Percentiles rank a stretch among this genome's conserved stretches.
Evolutionary conservation across 2,113 vertebrate genomes (phyloP).

Genomic region (Hippolais icterina): DNA sequence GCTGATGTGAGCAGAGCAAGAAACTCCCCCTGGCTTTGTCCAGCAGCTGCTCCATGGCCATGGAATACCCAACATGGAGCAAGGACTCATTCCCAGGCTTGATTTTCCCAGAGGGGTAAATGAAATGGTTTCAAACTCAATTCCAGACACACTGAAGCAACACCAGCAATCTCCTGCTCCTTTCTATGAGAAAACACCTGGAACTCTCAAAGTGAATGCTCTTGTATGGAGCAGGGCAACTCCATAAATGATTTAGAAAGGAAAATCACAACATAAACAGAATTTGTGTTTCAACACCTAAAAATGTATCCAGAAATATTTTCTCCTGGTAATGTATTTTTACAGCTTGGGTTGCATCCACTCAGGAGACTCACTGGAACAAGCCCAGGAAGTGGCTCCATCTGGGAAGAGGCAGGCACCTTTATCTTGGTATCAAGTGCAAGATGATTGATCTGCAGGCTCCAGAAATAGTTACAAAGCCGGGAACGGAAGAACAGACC

Average conservation of each 20-base stretch:
- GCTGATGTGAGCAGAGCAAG: background rate
- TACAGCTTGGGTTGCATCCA: background rate
- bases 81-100: background rate
- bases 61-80: background rate
- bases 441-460: conserved; percentile 39
- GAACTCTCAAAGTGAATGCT: background rate
- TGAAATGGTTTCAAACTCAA: background rate
- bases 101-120: background rate
- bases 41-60: background rate
- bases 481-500: conserved; percentile 35
- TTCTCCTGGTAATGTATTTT: background rate
- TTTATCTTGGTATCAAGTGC: background rate
- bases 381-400: background rate
- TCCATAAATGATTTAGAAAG: background rate
- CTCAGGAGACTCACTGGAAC: background rate
- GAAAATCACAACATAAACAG: fast-evolving
- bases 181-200: background rate
- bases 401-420: background rate
- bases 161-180: background rate
- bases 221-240: fast-evolving
- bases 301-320: fast-evolving
- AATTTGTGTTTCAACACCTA: background rate
- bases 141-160: background rate
- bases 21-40: background rate
- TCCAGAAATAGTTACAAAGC: conserved; percentile 48